phyloP scores from a whole-genome alignment of 1,140 invertebrate species.

The Tetraneura akinire region DNA sequence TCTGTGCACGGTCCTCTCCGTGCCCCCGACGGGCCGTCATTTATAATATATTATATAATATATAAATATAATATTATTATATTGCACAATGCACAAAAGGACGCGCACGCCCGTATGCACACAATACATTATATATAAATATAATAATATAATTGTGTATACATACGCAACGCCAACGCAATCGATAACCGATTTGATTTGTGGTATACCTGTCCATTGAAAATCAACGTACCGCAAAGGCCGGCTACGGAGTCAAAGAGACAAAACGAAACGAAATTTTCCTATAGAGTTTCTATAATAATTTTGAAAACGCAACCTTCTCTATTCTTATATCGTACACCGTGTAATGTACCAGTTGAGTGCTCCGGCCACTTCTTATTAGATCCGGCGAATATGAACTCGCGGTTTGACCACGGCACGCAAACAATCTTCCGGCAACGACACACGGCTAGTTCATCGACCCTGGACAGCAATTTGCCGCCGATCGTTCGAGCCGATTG shows the following conservation, averaged over 20 bases:
- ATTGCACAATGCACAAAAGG: background rate
- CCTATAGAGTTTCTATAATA: background rate
- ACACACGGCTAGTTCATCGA: slow-evolving; percentile 3
- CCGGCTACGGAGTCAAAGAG: too few species aligned
- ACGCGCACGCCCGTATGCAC: background rate
- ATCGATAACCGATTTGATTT: slow-evolving; percentile 43
- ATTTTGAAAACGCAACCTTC: background rate
- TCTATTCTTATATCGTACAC: background rate
- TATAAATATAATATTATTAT: background rate
- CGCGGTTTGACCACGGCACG: background rate
- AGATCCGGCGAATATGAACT: background rate
- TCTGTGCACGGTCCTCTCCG: background rate
- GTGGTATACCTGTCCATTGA: background rate
- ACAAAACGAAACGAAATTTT: background rate
- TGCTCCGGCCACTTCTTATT: too few species aligned
- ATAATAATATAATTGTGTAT: too few species aligned
- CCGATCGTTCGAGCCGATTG: background rate
- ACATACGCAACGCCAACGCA: background rate
- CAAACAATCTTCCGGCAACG: background rate
- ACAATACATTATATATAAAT: too few species aligned
- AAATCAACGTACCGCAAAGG: too few species aligned
- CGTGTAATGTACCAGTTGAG: too few species aligned
- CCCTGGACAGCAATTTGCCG: slow-evolving; percentile 11
- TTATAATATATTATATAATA: too few species aligned
- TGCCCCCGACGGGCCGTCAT: background rate